Percentiles rank a stretch among this genome's conserved stretches.
These are phyloP conservation scores for Agrotis exclamationis DNA, from an alignment of 2,888 invertebrate genomes.

Conservation along the genomic window DNA sequence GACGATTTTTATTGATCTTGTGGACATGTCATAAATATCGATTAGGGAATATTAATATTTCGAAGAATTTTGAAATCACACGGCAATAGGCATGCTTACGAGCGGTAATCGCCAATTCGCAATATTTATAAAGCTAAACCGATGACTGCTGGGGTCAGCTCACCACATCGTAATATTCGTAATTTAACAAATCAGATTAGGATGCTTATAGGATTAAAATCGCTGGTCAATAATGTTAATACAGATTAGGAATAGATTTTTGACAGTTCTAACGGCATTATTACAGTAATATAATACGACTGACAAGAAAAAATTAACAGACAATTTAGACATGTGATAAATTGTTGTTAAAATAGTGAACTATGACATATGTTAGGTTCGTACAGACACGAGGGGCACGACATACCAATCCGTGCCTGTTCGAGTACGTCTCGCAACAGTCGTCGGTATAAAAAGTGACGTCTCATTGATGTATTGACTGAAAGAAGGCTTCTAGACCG, in stretches of 20 bases:
- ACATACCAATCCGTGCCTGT: constrained; percentile 74
- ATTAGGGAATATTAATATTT: constrained; percentile 17
- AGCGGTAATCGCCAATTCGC: constrained; percentile 10
- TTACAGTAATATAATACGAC: constrained; percentile 64
- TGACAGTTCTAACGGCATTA: constrained; percentile 49
- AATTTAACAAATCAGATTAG: constrained; percentile 30
- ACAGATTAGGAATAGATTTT: constrained; percentile 29
- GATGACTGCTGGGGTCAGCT: not conserved
- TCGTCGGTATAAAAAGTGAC: constrained; percentile 82
- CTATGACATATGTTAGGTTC: constrained; percentile 83
- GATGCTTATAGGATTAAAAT: constrained; percentile 18
- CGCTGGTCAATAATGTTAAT: constrained; percentile 21
- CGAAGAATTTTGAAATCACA: constrained; percentile 38
- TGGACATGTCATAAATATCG: constrained; percentile 29
- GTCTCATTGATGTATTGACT: constrained; percentile 87
- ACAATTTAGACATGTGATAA: constrained; percentile 79
- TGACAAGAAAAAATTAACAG: constrained; percentile 72
- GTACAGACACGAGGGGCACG: constrained; percentile 72
- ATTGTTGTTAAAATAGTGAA: constrained; percentile 86
- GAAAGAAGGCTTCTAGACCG: constrained; percentile 81
- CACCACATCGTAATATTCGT: constrained; percentile 27
- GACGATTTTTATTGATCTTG: constrained; percentile 42
- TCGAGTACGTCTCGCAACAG: constrained; percentile 53
- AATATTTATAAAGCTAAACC: not conserved
- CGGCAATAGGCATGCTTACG: constrained; percentile 7